A percentile compares a stretch with the other conserved stretches of the same genome.
These are phyloP conservation scores for Nycteola revayana DNA, from an alignment of 2,888 invertebrate genomes.

Conservation along the genomic window DNA sequence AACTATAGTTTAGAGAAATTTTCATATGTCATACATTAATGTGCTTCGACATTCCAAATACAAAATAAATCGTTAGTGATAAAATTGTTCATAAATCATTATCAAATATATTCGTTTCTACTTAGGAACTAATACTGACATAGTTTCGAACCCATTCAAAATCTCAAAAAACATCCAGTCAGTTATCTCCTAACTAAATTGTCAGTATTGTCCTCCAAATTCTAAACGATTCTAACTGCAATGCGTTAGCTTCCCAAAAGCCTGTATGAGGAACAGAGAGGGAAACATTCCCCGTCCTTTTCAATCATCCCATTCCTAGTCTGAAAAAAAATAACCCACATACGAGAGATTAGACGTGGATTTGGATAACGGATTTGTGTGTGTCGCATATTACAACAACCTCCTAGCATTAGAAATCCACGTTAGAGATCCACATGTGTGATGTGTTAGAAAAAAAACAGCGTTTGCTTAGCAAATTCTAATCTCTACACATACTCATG, in stretches of 20 bases:
- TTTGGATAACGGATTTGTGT: conserved; percentile 32
- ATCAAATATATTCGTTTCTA: too few relatives aligned
- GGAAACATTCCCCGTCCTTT: conserved; percentile 29
- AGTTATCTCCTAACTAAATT: conserved; percentile 3
- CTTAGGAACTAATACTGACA: too few relatives aligned
- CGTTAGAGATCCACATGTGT: conserved; percentile 48
- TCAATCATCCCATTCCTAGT: conserved; percentile 35
- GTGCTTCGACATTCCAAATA: too few relatives aligned
- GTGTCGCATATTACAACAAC: conserved; percentile 12
- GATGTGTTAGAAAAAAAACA: conserved; percentile 71
- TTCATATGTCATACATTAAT: too few relatives aligned
- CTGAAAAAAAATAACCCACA: conserved; percentile 40
- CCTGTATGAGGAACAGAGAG: conserved; percentile 30
- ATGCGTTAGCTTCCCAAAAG: conserved; percentile 38
- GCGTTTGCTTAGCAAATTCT: conserved; percentile 80
- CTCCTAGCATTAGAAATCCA: conserved; percentile 50
- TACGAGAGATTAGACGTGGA: conserved; percentile 39
- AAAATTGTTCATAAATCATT: too few relatives aligned
- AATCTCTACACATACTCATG: conserved; percentile 80
- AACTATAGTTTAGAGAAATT: too few relatives aligned
- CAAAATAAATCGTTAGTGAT: too few relatives aligned
- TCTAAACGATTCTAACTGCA: conserved; percentile 21
- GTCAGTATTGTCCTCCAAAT: conserved; percentile 11
- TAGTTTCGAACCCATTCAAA: too few relatives aligned
- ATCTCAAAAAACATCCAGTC: neutral